phyloP scores from a whole-genome alignment of 1,140 invertebrate species.

The Ylistrum balloti region DNA sequence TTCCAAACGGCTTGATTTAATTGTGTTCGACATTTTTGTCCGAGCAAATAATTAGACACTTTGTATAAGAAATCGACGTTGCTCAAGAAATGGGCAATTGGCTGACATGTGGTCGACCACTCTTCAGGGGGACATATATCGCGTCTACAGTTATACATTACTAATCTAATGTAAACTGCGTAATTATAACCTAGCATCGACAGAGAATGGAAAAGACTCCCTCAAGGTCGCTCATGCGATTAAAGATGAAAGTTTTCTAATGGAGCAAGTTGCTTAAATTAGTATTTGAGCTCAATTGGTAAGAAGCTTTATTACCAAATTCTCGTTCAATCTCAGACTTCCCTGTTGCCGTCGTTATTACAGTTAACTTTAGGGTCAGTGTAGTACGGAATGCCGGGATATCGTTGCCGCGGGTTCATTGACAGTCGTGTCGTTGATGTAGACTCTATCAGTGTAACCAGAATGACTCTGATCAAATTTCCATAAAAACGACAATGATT shows the following conservation, averaged over 20 bases:
- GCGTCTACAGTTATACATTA: background rate
- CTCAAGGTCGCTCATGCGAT: background rate
- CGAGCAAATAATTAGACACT: background rate
- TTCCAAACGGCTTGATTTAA: background rate
- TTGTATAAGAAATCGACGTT: background rate
- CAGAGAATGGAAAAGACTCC: background rate
- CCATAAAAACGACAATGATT: conserved; percentile 39
- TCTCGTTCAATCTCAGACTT: background rate
- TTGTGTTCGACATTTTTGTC: background rate
- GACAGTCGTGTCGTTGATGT: background rate
- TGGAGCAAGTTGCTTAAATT: no score
- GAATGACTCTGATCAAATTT: conserved; percentile 35
- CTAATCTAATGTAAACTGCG: background rate
- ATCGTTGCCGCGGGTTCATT: background rate
- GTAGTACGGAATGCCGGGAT: background rate
- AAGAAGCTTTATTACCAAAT: background rate
- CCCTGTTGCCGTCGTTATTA: background rate
- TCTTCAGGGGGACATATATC: background rate
- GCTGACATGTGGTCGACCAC: background rate
- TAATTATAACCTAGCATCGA: background rate
- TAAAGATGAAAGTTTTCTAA: background rate
- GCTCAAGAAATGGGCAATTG: background rate
- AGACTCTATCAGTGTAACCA: background rate
- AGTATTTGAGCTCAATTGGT: no score
- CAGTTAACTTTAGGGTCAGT: background rate